Base-by-base conservation (phyloP, 2,888 invertebrate species). In the Rotaria magnacalcarata region DNA sequence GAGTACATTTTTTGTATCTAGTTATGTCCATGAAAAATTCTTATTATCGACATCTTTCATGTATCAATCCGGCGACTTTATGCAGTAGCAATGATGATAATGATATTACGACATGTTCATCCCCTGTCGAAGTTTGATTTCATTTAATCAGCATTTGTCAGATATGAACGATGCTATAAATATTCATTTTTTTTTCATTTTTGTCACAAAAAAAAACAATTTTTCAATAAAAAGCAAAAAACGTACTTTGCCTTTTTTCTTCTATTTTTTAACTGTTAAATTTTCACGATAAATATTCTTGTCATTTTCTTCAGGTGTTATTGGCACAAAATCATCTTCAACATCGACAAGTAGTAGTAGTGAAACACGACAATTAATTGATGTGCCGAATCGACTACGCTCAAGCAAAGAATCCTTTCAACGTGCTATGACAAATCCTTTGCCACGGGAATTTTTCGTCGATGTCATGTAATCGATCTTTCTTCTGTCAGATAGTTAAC, bases 391-490 rank as follows among this genome's bases (percentile, higher is more conserved):
- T 47, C 14, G 34, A 80, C 47, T 80, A 80, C 80, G 80, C n/a
- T 80, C 80, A 47, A 80, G 80, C 47, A 80, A 80, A 80, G 80
- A 80, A 80, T 80, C 80, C 24, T 80, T 80, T 80, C 47, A 47
- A 80, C 80, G 47, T 47, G 80, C 80, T 24, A 80, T 80, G 80
- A 47, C 80, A 24, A 43, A 80, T 80, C 80, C 80, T 21, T 80
- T 67, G 34, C 67, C 67, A 19, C 47, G 80, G n/a, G 80, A 80
- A 80, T 80, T 80, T 47, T 80, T 80, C 14, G 67, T 67, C 34
- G 67, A 67, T 67, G 67, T 67, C 19, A 67, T 67, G 67, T 67
- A 67, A 67, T 67, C 67, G 34, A 7, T 16, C 34, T 8, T 16
- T 11, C 14, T 16, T 80, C 14, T 80, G 47, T 80, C 47, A 80